Conservation (phyloP, 2,113 vertebrate species). For the Nannobrachium achirus region DNA sequence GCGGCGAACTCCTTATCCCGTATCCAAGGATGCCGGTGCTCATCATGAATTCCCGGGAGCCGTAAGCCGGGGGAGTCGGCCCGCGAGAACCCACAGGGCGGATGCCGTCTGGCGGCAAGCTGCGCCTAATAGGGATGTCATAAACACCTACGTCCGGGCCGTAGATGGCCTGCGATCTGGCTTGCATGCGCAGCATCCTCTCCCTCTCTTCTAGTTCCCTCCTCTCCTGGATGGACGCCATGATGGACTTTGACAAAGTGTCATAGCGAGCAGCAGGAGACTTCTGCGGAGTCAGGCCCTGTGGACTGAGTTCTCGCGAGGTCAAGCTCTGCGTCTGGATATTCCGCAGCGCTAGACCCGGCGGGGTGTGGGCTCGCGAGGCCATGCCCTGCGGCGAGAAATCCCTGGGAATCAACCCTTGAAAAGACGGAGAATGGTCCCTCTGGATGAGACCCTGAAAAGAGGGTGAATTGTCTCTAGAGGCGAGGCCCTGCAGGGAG, state of each 20-base stretch:
- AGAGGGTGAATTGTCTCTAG: slow-evolving; percentile 63
- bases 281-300: slow-evolving; percentile 66
- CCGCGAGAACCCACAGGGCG: slow-evolving; percentile 65
- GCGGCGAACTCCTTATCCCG: slow-evolving; percentile 83
- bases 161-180: slow-evolving; percentile 83
- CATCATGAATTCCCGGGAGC: slow-evolving; percentile 93
- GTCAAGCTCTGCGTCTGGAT: slow-evolving; percentile 43
- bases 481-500: slow-evolving; percentile 59
- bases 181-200: slow-evolving; percentile 83
- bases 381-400: slow-evolving; percentile 42
- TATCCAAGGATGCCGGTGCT: slow-evolving; percentile 81
- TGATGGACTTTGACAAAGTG: slow-evolving; percentile 91
- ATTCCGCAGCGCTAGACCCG: slow-evolving; percentile 42
- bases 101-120: slow-evolving; percentile 84
- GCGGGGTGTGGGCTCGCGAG: slow-evolving; percentile 50
- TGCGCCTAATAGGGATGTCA: slow-evolving; percentile 89
- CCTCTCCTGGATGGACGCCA: slow-evolving; percentile 93
- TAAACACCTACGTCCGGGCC: slow-evolving; percentile 88
- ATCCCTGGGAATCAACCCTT: slow-evolving; percentile 60
- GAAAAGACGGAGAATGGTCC: slow-evolving; percentile 58
- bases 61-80: slow-evolving; percentile 80
- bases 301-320: slow-evolving; percentile 46
- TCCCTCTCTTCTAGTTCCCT: slow-evolving; percentile 90
- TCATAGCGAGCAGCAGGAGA: slow-evolving; percentile 89
- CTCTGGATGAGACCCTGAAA: slow-evolving; percentile 64